A percentile compares a stretch with the other conserved stretches of the same genome.
phyloP scores from a whole-genome alignment of 2,797 vertebrate genomes.

The Brotula barbata region DNA sequence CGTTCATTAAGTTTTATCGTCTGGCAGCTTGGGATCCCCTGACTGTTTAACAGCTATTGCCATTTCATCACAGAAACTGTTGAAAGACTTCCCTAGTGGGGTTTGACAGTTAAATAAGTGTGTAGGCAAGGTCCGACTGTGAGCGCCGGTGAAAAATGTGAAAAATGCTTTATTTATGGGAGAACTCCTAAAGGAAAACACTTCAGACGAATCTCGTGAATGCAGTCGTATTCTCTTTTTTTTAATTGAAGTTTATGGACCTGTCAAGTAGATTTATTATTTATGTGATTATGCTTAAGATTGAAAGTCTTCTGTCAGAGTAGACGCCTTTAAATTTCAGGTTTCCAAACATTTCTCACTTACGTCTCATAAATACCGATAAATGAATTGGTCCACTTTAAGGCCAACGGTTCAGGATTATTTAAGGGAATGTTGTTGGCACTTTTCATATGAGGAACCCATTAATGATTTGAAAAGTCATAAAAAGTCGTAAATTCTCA shows the following conservation, averaged over 20 bases:
- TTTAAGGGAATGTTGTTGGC: no score
- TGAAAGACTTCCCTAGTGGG: conserved; percentile 46
- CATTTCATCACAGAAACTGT: conserved; percentile 51
- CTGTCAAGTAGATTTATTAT: neutral
- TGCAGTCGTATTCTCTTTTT: neutral
- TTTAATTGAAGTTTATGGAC: conserved; percentile 1
- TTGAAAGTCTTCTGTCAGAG: no score
- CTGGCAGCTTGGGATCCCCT: conserved; percentile 42
- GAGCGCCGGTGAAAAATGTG: conserved; percentile 18
- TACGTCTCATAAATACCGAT: no score
- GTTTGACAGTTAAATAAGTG: conserved; percentile 56
- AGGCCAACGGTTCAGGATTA: no score
- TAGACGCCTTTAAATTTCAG: no score
- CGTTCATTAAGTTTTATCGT: conserved; percentile 30
- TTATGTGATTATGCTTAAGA: no score
- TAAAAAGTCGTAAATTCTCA: no score
- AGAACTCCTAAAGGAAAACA: conserved; percentile 5
- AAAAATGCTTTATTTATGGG: conserved; percentile 22
- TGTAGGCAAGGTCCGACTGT: conserved; percentile 31
- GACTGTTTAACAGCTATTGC: conserved; percentile 48
- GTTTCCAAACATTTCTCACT: no score
- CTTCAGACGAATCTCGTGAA: conserved; percentile 4
- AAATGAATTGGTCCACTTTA: no score
- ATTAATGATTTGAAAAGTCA: no score
- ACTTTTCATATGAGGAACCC: no score